Conservation (phyloP, 2,113 vertebrate species). For the Menura novaehollandiae region DNA sequence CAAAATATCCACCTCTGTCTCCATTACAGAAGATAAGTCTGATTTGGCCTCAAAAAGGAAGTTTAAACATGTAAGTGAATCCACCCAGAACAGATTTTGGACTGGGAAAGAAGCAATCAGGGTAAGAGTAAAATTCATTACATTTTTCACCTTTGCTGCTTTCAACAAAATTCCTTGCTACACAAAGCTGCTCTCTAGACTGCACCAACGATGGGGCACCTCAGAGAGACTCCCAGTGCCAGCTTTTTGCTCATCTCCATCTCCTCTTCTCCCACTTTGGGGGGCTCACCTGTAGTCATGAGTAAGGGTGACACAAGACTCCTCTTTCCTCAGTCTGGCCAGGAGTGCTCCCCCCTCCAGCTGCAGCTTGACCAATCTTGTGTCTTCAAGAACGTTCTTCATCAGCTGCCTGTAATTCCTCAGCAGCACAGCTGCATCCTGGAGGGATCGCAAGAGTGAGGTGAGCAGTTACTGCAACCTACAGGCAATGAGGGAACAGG, state of each 20-base stretch:
- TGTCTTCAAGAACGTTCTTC: slow-evolving; percentile 80
- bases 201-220: fast-evolving
- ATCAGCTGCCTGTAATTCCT: slow-evolving; percentile 76
- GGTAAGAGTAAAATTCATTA: not conserved
- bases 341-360: slow-evolving; percentile 83
- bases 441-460: not conserved
- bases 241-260: not conserved
- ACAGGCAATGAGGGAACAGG: not conserved
- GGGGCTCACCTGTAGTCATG: slow-evolving; percentile 69
- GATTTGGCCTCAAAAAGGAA: not conserved
- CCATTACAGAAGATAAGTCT: not conserved
- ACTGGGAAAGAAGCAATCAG: not conserved
- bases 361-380: slow-evolving; percentile 81
- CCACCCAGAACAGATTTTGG: not conserved
- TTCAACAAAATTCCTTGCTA: not conserved
- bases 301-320: slow-evolving; percentile 68
- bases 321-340: slow-evolving; percentile 82
- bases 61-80: not conserved
- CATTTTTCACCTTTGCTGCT: not conserved
- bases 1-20: not conserved
- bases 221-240: not conserved
- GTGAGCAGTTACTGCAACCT: not conserved
- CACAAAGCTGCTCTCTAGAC: not conserved
- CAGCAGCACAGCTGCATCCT: slow-evolving; percentile 81
- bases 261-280: not conserved